These are phyloP conservation scores for Potamarius usumacintae DNA, from an alignment of 2,113 vertebrate genomes.

Conservation along the genomic window DNA sequence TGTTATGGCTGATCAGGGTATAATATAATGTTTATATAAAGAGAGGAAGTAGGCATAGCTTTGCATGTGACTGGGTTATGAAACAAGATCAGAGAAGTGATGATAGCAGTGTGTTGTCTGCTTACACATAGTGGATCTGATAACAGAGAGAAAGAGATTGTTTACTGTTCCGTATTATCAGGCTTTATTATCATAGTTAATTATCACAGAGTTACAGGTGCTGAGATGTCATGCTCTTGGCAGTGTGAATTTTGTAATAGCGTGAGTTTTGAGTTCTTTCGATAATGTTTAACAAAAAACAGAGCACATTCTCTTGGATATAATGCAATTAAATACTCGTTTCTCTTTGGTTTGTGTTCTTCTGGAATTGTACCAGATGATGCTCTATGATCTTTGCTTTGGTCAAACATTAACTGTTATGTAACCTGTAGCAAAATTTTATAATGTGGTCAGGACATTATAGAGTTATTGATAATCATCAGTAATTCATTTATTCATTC, in stretches of 20 bases:
- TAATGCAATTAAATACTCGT: neutral
- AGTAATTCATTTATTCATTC: neutral
- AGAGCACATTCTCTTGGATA: neutral
- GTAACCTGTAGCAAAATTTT: neutral
- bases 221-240: neutral
- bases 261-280: neutral
- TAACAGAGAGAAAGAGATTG: slow-evolving; percentile 15
- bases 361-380: neutral
- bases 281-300: neutral
- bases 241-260: neutral
- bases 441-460: too few species aligned
- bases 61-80: slow-evolving; percentile 43
- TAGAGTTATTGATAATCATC: neutral
- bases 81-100: slow-evolving; percentile 16
- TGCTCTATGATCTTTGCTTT: neutral
- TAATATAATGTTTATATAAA: slow-evolving; percentile 13
- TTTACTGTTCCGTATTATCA: slow-evolving; percentile 31
- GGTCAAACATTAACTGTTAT: neutral
- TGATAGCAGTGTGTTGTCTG: slow-evolving; percentile 17
- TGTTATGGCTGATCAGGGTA: neutral
- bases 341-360: neutral
- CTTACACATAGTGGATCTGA: slow-evolving; percentile 16
- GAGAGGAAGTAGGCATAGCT: slow-evolving; percentile 43
- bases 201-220: slow-evolving; percentile 5
- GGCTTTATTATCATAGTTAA: slow-evolving; percentile 35